Evolutionary conservation across 2,113 vertebrate species (phyloP).

Genomic region (Bucco capensis): DNA sequence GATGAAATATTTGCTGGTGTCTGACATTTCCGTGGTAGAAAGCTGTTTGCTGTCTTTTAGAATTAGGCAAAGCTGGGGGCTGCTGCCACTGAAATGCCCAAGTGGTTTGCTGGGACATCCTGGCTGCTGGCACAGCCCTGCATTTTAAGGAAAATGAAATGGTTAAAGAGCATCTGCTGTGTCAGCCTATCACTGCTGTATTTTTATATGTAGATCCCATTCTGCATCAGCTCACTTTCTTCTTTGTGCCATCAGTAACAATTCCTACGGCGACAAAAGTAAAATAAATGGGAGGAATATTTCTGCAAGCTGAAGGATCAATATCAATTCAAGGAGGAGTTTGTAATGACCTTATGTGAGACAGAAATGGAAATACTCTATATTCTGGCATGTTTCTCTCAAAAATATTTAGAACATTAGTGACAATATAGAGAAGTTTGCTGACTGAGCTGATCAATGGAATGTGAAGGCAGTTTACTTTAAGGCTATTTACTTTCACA

Average conservation of each 20-base stretch:
- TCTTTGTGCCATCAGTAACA: conserved; percentile 49
- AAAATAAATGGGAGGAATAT: conserved; percentile 60
- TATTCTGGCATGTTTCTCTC: conserved; percentile 68
- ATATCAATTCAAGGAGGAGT: conserved; percentile 71
- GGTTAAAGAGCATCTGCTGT: conserved; percentile 52
- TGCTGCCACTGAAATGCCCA: background rate
- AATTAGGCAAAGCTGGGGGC: background rate
- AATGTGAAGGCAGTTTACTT: conserved; percentile 82
- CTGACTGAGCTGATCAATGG: conserved; percentile 80
- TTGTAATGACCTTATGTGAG: conserved; percentile 61
- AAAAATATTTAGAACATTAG: conserved; percentile 78
- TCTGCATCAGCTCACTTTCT: conserved; percentile 52
- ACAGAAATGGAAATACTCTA: conserved; percentile 68
- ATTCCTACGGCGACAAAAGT: conserved; percentile 54
- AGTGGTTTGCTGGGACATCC: background rate
- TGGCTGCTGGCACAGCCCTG: background rate
- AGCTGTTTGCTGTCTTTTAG: background rate
- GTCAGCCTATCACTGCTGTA: conserved; percentile 12
- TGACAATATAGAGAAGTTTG: conserved; percentile 74
- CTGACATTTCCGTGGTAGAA: conserved; percentile 8
- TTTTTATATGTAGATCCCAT: conserved; percentile 33
- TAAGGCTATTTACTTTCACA: conserved; percentile 78
- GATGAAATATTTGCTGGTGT: background rate
- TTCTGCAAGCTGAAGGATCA: conserved; percentile 66
- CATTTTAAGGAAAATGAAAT: conserved; percentile 28